Conservation (phyloP, 2,888 invertebrate species). For the Hesperia comma region DNA sequence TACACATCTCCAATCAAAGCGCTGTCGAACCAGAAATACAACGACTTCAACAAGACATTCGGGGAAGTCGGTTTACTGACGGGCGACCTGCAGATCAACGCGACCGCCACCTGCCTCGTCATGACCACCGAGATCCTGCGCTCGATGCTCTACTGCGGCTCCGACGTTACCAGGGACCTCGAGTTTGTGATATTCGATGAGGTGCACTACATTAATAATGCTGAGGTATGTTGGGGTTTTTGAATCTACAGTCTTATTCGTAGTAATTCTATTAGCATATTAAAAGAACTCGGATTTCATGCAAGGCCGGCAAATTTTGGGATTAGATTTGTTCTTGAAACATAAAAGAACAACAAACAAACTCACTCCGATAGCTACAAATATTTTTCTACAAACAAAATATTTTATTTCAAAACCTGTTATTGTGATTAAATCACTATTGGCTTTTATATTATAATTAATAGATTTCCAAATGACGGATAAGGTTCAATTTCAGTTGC, state of each 20-base stretch:
- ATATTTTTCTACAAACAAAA: too few species aligned
- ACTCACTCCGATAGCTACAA: too few species aligned
- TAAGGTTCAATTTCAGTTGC: background rate
- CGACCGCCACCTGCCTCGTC: slow-evolving; percentile 96
- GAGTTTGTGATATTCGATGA: slow-evolving; percentile 99
- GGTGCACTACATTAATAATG: slow-evolving; percentile 99
- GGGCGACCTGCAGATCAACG: slow-evolving; percentile 97
- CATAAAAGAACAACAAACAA: too few species aligned
- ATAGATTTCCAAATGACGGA: background rate
- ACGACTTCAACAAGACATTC: slow-evolving; percentile 97
- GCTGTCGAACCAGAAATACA: slow-evolving; percentile 98
- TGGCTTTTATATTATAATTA: too few species aligned
- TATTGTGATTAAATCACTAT: too few species aligned
- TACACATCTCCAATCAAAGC: slow-evolving; percentile 99
- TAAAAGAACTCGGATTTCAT: too few species aligned
- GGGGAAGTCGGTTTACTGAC: slow-evolving; percentile 97
- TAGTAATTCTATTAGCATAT: too few species aligned
- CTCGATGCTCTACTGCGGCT: slow-evolving; percentile 98
- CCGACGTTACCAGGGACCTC: slow-evolving; percentile 96
- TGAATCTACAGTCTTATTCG: too few species aligned
- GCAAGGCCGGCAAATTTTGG: too few species aligned
- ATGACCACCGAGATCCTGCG: slow-evolving; percentile 99
- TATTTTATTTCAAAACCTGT: too few species aligned
- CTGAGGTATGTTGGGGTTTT: slow-evolving; percentile 84
- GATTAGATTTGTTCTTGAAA: too few species aligned